Evolutionary conservation across 1,140 invertebrate species (phyloP).

Genomic region (Babylonia areolata): DNA sequence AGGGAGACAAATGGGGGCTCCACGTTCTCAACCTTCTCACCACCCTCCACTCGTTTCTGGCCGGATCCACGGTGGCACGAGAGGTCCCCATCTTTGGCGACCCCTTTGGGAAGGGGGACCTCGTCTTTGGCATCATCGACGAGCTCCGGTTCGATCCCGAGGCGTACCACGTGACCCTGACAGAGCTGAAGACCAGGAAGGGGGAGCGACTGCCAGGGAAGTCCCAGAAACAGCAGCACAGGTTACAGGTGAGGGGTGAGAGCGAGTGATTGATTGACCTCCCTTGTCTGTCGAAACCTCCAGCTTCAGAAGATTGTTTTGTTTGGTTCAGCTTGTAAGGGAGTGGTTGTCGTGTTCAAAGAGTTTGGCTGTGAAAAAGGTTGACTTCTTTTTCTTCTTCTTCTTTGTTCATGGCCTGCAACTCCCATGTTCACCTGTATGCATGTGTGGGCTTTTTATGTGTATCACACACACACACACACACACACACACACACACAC

Average conservation of each 20-base stretch:
- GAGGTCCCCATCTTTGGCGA: conserved; percentile 72
- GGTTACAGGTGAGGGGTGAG: conserved; percentile 44
- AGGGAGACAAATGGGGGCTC: conserved; percentile 68
- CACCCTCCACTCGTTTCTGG: conserved; percentile 56
- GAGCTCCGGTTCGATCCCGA: conserved; percentile 70
- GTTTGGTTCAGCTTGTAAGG: no score
- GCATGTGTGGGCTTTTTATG: no score
- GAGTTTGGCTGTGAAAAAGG: no score
- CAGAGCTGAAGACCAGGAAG: conserved; percentile 70
- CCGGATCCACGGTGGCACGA: conserved; percentile 58
- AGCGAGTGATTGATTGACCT: no score
- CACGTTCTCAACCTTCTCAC: conserved; percentile 67
- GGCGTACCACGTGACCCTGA: conserved; percentile 57
- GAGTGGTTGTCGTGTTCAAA: no score
- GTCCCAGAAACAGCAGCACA: conserved; percentile 62
- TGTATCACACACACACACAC: no score
- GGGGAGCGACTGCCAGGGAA: conserved; percentile 55
- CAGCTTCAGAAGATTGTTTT: no score
- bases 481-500: no score
- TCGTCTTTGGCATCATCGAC: conserved; percentile 70
- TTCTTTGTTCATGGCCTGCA: no score
- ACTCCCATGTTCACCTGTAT: no score
- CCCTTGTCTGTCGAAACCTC: no score
- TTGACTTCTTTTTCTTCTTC: no score
- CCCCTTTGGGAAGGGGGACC: conserved; percentile 61